phyloP scores from a whole-genome alignment of 2,797 vertebrate genomes.

The Xenentodon cancila region DNA sequence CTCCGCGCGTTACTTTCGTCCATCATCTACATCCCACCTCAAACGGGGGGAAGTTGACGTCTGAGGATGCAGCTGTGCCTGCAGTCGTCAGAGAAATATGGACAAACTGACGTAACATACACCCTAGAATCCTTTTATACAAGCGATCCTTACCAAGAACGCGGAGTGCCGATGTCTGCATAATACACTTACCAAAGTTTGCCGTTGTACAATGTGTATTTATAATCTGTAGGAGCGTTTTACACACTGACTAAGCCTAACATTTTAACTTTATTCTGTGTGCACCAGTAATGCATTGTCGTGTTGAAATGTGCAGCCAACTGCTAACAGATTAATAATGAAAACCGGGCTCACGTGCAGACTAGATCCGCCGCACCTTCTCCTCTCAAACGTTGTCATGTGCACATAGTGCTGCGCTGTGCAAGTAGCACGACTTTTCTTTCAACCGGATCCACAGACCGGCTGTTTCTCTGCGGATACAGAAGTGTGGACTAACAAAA shows the following conservation, averaged over 20 bases:
- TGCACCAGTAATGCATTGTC: conserved; percentile 27
- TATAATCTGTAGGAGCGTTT: conserved; percentile 44
- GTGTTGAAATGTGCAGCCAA: conserved; percentile 59
- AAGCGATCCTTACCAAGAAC: background rate
- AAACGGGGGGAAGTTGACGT: too few species aligned
- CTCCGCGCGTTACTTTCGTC: background rate
- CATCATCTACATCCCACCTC: too few species aligned
- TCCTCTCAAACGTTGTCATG: conserved; percentile 9
- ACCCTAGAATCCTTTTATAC: background rate
- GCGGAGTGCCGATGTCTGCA: conserved; percentile 20
- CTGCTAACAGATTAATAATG: conserved; percentile 14
- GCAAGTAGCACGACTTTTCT: conserved; percentile 16
- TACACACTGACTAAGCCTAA: conserved; percentile 26
- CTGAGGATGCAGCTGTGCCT: too few species aligned
- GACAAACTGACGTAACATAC: background rate
- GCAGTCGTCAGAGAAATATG: too few species aligned
- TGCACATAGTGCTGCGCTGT: conserved; percentile 34
- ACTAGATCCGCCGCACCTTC: conserved; percentile 37
- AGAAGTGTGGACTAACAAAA: conserved; percentile 7
- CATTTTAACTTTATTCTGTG: conserved; percentile 19
- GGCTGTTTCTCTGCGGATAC: conserved; percentile 1
- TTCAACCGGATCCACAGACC: background rate
- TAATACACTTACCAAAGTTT: conserved; percentile 61
- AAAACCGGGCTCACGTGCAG: conserved; percentile 19
- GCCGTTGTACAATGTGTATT: conserved; percentile 60